phyloP scores from a whole-genome alignment of 2,888 invertebrate species.

The Drosophila mettleri region DNA sequence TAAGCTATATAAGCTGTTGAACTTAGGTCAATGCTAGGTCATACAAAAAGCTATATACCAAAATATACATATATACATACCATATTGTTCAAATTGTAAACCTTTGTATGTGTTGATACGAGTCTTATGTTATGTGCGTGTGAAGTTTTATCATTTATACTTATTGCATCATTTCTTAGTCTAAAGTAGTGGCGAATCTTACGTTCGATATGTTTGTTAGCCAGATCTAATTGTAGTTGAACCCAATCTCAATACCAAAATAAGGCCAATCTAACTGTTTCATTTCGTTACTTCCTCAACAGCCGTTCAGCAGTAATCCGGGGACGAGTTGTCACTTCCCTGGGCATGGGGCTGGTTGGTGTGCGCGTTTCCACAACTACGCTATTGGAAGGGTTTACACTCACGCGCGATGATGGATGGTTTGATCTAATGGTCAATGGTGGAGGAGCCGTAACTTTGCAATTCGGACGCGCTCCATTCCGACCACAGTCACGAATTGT shows the following conservation, averaged over 20 bases:
- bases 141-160: constrained; percentile 77
- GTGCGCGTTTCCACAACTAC: constrained; percentile 97
- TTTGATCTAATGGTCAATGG: constrained; percentile 99
- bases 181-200: constrained; percentile 64
- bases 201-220: constrained; percentile 67
- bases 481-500: constrained; percentile 94
- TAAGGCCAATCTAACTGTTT: constrained; percentile 54
- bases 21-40: constrained; percentile 74
- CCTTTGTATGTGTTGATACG: constrained; percentile 83
- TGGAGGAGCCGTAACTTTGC: constrained; percentile 97
- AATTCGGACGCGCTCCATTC: constrained; percentile 96
- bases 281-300: constrained; percentile 45
- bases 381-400: constrained; percentile 97
- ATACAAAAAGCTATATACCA: constrained; percentile 51
- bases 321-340: constrained; percentile 95
- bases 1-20: constrained; percentile 67
- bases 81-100: constrained; percentile 77
- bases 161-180: constrained; percentile 57
- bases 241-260: constrained; percentile 17
- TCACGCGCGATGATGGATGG: constrained; percentile 96
- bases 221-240: constrained; percentile 41
- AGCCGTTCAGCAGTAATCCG: constrained; percentile 99
- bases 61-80: constrained; percentile 55
- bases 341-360: constrained; percentile 97
- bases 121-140: constrained; percentile 83